phyloP scores from a whole-genome alignment of 2,888 invertebrate genomes.

The Nephrocerus scutellatus region DNA sequence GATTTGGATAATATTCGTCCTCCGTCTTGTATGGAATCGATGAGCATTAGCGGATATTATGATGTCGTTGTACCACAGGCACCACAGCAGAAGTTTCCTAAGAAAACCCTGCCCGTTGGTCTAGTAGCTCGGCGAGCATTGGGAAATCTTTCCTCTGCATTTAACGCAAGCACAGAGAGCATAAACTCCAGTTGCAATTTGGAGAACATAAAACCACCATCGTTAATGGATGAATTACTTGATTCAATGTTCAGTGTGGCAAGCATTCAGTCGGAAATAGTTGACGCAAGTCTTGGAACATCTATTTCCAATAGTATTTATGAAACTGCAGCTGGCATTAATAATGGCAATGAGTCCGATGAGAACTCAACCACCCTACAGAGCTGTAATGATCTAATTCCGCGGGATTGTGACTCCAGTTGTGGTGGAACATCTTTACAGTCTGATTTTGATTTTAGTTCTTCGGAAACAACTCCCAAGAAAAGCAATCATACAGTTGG shows the following conservation, averaged over 20 bases:
- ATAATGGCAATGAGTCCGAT: conserved; percentile 41
- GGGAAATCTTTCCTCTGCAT: conserved; percentile 41
- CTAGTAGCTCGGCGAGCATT: conserved; percentile 67
- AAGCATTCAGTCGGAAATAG: conserved; percentile 73
- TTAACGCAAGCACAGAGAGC: conserved; percentile 60
- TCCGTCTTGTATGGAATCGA: conserved; percentile 68
- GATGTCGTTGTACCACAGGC: conserved; percentile 33
- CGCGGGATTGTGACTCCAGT: conserved; percentile 45
- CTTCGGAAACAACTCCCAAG: conserved; percentile 70
- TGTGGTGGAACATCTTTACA: conserved; percentile 57
- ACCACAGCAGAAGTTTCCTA: conserved; percentile 47
- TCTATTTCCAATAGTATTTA: conserved; percentile 46
- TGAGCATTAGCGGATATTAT: conserved; percentile 52
- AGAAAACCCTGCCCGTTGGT: conserved; percentile 64
- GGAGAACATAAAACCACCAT: conserved; percentile 77
- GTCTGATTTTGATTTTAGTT: conserved; percentile 64
- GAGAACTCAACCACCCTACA: conserved; percentile 54
- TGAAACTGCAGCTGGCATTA: conserved; percentile 54
- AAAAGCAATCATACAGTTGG: conserved; percentile 47
- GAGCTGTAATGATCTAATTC: conserved; percentile 49
- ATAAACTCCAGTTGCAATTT: conserved; percentile 56
- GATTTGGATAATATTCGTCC: conserved; percentile 71
- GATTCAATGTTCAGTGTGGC: conserved; percentile 82
- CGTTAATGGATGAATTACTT: conserved; percentile 65
- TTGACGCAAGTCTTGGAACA: conserved; percentile 50